These are phyloP conservation scores for Myiotriccus ornatus DNA, from an alignment of 2,797 vertebrate species.

Conservation along the genomic window DNA sequence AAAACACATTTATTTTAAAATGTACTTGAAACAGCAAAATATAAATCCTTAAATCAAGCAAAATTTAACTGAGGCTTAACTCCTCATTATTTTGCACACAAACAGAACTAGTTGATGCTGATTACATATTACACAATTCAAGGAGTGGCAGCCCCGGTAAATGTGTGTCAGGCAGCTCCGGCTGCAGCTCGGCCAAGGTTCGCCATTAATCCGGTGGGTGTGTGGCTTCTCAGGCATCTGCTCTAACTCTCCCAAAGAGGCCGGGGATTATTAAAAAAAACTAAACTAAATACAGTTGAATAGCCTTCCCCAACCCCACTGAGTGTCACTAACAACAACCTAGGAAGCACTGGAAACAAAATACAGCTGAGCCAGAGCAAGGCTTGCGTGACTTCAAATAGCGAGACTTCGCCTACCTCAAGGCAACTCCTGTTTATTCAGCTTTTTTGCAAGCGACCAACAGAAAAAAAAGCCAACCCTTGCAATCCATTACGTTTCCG, in stretches of 20 bases:
- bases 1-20: background rate
- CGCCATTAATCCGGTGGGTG: background rate
- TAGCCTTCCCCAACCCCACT: background rate
- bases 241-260: background rate
- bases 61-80: background rate
- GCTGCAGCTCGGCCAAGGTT: background rate
- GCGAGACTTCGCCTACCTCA: slow-evolving; percentile 68
- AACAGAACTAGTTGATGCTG: background rate
- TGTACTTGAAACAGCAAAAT: background rate
- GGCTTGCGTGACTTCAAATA: slow-evolving; percentile 74
- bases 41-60: background rate
- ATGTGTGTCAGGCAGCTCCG: background rate
- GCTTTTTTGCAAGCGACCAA: slow-evolving; percentile 44
- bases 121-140: background rate
- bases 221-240: background rate
- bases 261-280: background rate
- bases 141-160: background rate
- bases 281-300: background rate
- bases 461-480: background rate
- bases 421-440: slow-evolving; percentile 71
- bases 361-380: slow-evolving; percentile 55
- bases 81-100: background rate
- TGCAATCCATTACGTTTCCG: slow-evolving; percentile 51
- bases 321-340: background rate
- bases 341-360: slow-evolving; percentile 32